Conservation (phyloP, 2,797 vertebrate species). For the Chromobotia macracanthus region DNA sequence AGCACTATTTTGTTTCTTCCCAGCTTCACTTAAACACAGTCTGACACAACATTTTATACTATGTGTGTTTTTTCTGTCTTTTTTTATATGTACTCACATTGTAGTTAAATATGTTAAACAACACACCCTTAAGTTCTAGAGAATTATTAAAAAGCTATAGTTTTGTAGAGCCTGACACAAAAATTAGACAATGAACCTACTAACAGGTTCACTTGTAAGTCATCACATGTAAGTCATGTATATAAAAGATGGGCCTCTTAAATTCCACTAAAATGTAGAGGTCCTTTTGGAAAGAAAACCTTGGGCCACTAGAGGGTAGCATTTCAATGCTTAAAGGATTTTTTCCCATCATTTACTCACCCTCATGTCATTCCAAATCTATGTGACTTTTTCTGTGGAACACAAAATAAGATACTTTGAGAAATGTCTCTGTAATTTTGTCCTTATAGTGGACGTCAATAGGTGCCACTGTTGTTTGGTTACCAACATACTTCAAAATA, state of each 20-base stretch:
- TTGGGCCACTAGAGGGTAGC: constrained; percentile 25
- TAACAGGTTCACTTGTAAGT: not conserved
- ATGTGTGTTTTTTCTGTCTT: not conserved
- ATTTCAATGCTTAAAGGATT: not conserved
- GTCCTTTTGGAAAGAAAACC: not conserved
- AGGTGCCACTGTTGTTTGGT: too few species aligned
- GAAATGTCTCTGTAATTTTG: too few species aligned
- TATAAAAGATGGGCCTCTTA: not conserved
- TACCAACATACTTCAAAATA: too few species aligned
- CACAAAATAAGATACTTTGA: too few species aligned
- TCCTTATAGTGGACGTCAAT: too few species aligned
- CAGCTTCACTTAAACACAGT: not conserved
- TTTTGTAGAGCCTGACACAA: not conserved
- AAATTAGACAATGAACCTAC: not conserved
- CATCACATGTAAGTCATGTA: too few species aligned
- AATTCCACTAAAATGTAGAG: not conserved
- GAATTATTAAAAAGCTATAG: not conserved
- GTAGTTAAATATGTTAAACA: not conserved
- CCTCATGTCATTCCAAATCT: too few species aligned
- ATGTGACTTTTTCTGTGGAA: too few species aligned
- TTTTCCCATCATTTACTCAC: not conserved
- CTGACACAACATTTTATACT: not conserved
- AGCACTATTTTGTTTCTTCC: not conserved
- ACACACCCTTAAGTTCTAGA: not conserved
- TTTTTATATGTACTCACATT: not conserved